Conservation (phyloP, 2,797 vertebrate species). For the Mastacembelus armatus region DNA sequence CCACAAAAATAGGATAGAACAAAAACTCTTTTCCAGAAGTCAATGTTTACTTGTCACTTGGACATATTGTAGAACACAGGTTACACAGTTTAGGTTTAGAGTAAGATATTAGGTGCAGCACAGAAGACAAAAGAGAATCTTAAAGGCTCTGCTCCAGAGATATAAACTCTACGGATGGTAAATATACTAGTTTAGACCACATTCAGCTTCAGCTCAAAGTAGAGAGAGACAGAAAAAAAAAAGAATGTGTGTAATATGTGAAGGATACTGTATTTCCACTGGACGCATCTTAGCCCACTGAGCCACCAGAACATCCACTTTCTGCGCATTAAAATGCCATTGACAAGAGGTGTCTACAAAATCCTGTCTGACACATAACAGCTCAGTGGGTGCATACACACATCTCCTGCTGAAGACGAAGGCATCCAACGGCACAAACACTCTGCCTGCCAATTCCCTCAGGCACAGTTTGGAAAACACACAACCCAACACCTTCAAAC, state of each 20-base stretch:
- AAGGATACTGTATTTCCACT: slow-evolving; percentile 11
- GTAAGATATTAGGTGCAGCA: too few relatives aligned
- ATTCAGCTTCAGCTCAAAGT: neutral
- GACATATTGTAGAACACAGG: neutral
- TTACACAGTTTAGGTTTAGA: neutral
- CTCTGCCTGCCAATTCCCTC: slow-evolving; percentile 29
- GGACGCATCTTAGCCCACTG: slow-evolving; percentile 8
- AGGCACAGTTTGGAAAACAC: slow-evolving; percentile 42
- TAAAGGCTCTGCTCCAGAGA: neutral
- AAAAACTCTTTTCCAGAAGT: neutral
- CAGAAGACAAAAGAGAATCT: neutral
- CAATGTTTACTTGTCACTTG: neutral
- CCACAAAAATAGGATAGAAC: neutral
- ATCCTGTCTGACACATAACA: slow-evolving; percentile 37
- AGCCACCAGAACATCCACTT: neutral
- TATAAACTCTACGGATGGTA: neutral
- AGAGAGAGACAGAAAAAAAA: neutral
- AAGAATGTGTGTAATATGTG: neutral
- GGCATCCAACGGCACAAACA: slow-evolving; percentile 9
- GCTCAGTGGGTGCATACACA: slow-evolving; percentile 16
- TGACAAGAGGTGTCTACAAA: slow-evolving; percentile 39
- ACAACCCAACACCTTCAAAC: slow-evolving; percentile 38
- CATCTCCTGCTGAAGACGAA: slow-evolving; percentile 4
- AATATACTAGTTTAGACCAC: neutral
- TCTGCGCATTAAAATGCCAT: slow-evolving; percentile 10